Evolutionary conservation across 2,888 invertebrate genomes (phyloP).

Genomic region (Acronicta alni): DNA sequence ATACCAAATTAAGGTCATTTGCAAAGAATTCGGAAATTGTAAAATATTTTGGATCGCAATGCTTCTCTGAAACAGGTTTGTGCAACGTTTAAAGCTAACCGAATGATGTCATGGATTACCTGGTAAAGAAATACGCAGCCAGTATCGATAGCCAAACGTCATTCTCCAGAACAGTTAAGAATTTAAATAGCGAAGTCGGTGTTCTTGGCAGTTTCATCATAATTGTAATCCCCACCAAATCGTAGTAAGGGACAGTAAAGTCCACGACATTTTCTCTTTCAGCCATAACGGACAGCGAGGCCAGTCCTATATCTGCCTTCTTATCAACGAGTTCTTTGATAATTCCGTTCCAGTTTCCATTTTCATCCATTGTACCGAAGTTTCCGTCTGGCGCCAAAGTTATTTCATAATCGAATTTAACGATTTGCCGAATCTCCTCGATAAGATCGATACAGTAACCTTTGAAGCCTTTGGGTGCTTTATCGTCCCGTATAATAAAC

Average conservation of each 20-base stretch:
- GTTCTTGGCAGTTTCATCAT: conserved; percentile 97
- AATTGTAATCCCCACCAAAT: conserved; percentile 98
- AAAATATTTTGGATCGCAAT: conserved; percentile 39
- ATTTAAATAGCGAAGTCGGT: conserved; percentile 98
- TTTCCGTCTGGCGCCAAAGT: conserved; percentile 93
- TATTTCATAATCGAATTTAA: conserved; percentile 97
- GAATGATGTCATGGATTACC: conserved; percentile 85
- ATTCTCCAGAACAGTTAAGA: conserved; percentile 97
- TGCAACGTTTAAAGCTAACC: conserved; percentile 41
- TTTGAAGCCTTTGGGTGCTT: conserved; percentile 91
- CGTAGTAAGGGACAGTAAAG: conserved; percentile 99
- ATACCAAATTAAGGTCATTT: conserved; percentile 53
- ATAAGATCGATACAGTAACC: conserved; percentile 99
- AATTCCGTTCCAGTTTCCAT: conserved; percentile 95
- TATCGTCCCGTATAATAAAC: conserved; percentile 93
- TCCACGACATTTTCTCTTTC: conserved; percentile 99
- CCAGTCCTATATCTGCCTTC: conserved; percentile 97
- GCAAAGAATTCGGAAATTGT: conserved; percentile 65
- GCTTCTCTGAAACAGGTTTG: conserved; percentile 61
- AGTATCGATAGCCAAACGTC: conserved; percentile 99
- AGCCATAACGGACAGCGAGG: conserved; percentile 98
- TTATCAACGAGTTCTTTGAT: conserved; percentile 94
- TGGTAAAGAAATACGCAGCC: conserved; percentile 98
- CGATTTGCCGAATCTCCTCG: conserved; percentile 94
- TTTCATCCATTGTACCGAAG: conserved; percentile 97